Evolutionary conservation across 2,797 vertebrate species (phyloP).

Genomic region (Gallinago stenura): DNA sequence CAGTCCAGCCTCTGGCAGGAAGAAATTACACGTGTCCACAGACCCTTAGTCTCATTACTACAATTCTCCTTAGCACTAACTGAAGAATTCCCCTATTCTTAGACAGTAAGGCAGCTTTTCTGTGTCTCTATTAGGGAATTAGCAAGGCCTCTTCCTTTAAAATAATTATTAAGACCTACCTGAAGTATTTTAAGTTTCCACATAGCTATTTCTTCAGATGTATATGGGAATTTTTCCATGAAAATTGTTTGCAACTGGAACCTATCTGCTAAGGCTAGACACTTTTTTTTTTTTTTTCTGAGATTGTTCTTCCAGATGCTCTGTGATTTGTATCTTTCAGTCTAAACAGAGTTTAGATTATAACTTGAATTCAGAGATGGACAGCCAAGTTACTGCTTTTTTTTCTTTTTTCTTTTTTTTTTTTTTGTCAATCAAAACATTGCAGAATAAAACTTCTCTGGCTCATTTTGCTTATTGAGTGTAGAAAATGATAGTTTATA

Average conservation of each 20-base stretch:
- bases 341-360: neutral
- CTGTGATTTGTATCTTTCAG: neutral
- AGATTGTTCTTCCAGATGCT: neutral
- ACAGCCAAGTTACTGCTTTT: neutral
- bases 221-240: neutral
- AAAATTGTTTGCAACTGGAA: neutral
- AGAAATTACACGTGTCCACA: neutral
- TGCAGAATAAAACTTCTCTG: neutral
- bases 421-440: neutral
- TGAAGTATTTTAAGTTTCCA: neutral
- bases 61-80: neutral
- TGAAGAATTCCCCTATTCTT: conserved; percentile 19
- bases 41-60: neutral
- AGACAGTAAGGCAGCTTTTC: neutral
- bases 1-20: neutral
- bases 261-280: neutral
- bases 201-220: neutral
- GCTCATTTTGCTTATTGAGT: neutral
- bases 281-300: neutral
- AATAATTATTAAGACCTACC: conserved; percentile 25
- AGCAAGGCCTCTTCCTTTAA: neutral
- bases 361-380: neutral
- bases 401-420: neutral
- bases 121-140: neutral
- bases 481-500: neutral